Evolutionary conservation across 2,797 vertebrate species (phyloP).

Genomic region (Sparus aurata): DNA sequence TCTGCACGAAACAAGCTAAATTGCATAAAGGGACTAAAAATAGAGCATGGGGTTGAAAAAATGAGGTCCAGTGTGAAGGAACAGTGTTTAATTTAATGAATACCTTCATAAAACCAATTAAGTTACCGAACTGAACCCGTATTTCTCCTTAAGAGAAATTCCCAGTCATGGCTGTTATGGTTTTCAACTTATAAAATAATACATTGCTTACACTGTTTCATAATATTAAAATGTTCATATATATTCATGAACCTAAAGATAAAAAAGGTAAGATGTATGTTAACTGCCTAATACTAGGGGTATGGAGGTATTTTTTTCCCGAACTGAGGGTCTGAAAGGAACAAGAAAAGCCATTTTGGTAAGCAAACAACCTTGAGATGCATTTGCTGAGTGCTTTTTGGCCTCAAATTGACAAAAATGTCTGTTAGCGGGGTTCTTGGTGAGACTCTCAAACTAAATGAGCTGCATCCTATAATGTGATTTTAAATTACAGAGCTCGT

Average conservation of each 20-base stretch:
- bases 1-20: slow-evolving; percentile 37
- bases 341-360: slow-evolving; percentile 14
- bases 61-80: not conserved
- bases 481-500: slow-evolving; percentile 60
- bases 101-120: slow-evolving; percentile 20
- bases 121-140: not conserved
- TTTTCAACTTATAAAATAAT: not conserved
- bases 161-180: not conserved
- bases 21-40: slow-evolving; percentile 6
- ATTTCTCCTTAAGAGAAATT: slow-evolving; percentile 13
- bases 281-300: not conserved
- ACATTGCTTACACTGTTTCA: not conserved
- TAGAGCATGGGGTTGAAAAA: not conserved
- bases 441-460: slow-evolving; percentile 42
- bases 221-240: not conserved
- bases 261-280: not conserved
- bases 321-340: not conserved
- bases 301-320: not conserved
- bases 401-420: slow-evolving; percentile 17
- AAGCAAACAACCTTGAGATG: slow-evolving; percentile 24
- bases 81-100: slow-evolving; percentile 42
- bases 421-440: slow-evolving; percentile 28
- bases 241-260: not conserved
- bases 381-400: slow-evolving; percentile 30
- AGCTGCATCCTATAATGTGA: slow-evolving; percentile 54